Base-by-base conservation (phyloP, 2,113 vertebrate genomes). In the Tichodroma muraria region DNA sequence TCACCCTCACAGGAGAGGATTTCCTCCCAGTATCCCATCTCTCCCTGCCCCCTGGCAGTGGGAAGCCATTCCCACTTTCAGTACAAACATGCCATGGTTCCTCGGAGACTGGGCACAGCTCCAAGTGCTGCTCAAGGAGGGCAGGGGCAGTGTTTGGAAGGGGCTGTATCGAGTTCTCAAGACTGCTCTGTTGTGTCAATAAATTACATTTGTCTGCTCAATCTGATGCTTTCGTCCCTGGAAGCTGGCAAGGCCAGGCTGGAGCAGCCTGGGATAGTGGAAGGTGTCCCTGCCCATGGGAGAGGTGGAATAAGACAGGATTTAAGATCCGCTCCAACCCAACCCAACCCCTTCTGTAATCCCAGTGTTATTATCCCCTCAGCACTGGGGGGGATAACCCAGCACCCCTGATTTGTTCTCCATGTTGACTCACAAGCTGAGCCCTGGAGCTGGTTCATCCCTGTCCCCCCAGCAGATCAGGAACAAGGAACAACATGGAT, bases 81-180 rank as follows among this genome's bases (percentile, higher is more conserved):
- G 8, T 20, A 63, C 0, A 1, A 63, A 28, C 3, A 1, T 1
- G 6, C 9, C 2, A 0, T 37, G 2, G 0, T 31, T 68, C 64
- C 42, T 31, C 30, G 49, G 50, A 18, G 54, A 13, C 38, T 25
- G 31, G n/a, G 44, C 73, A 12, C 3, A 56, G 53, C 44, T 71
- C 44, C 0, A 38, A n/a, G 25, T 49, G 38, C 54, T 52, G 42
- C n/a, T 47, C 24, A 11, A 35, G 27, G 28, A 80, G 50, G 22
- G 6, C 35, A 40, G 44, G 18, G 24, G 11, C 33, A 3, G 3
- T n/a, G 77, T 61, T 84, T 76, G 61, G 31, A 31, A 49, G 66
- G 35, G 6, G 25, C 11, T 49, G 27, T 17, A 16, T 15, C 3
- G 2, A 37, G 8, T 8, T 24, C 57, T 85, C 53, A 31, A 44